Evolutionary conservation across 2,888 invertebrate species (phyloP).

Genomic region (Drosophila greeni): DNA sequence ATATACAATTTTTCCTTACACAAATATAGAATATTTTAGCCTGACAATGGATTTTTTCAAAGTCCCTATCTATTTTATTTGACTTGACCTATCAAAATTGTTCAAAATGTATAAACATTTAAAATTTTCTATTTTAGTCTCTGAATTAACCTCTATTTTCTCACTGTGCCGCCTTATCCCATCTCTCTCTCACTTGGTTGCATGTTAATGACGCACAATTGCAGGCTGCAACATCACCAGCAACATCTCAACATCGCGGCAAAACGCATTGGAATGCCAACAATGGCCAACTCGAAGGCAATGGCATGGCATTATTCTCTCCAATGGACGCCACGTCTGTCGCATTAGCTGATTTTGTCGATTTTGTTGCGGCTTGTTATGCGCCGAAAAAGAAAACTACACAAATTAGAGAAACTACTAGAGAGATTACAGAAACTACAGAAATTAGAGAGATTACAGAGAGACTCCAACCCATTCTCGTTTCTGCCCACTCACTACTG

Average conservation of each 20-base stretch:
- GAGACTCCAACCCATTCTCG: not conserved
- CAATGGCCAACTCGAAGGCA: conserved; percentile 15
- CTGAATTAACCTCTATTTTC: no score
- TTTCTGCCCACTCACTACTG: conserved; percentile 26
- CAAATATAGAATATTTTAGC: no score
- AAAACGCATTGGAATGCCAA: conserved; percentile 45
- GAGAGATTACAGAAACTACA: not conserved
- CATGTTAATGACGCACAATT: conserved; percentile 63
- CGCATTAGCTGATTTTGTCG: conserved; percentile 43
- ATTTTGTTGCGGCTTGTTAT: conserved; percentile 34
- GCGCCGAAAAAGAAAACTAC: conserved; percentile 7
- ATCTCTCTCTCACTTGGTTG: conserved; percentile 32
- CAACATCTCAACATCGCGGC: conserved; percentile 1
- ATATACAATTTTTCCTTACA: no score
- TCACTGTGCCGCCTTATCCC: conserved; percentile 1
- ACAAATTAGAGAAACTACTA: not conserved
- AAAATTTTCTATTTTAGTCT: not conserved
- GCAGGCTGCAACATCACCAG: conserved; percentile 17
- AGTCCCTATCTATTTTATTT: not conserved
- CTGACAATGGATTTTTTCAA: not conserved
- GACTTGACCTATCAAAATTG: not conserved
- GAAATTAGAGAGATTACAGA: no score
- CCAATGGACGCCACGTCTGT: conserved; percentile 40
- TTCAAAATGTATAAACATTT: not conserved
- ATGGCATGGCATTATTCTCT: conserved; percentile 10